phyloP scores from a whole-genome alignment of 2,113 vertebrate species.

The Oreotrochilus melanogaster region DNA sequence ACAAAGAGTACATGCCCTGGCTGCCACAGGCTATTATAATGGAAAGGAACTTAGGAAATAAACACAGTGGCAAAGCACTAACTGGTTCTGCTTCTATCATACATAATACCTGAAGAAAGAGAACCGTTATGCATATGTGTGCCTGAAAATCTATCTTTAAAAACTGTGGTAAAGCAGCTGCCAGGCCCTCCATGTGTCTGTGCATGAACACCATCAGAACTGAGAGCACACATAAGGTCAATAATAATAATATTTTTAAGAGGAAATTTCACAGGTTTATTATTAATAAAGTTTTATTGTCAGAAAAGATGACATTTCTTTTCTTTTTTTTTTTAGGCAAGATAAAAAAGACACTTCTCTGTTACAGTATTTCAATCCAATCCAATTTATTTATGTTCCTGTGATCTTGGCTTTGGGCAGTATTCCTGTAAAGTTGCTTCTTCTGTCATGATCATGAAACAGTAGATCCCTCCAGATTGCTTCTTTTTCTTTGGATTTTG shows the following conservation, averaged over 20 bases:
- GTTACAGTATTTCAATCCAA: neutral
- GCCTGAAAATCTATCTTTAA: neutral
- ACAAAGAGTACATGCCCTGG: constrained; percentile 26
- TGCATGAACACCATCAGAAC: neutral
- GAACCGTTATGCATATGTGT: neutral
- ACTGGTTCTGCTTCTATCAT: neutral
- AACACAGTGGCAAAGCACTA: neutral
- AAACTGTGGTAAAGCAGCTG: neutral
- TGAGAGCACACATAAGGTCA: neutral
- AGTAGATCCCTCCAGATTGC: neutral
- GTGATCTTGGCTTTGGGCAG: neutral
- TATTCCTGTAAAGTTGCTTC: neutral
- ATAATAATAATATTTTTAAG: neutral
- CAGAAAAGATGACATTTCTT: neutral
- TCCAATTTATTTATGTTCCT: neutral
- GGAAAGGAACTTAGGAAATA: neutral
- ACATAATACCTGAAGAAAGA: neutral
- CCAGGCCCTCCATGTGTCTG: neutral
- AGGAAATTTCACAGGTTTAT: neutral
- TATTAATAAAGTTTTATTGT: neutral
- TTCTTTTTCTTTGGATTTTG: neutral
- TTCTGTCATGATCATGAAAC: neutral
- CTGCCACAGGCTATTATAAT: neutral
- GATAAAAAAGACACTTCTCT: neutral
- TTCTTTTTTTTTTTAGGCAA: neutral